phyloP scores from a whole-genome alignment of 2,797 vertebrate genomes.

The Gobionotothen gibberifrons region DNA sequence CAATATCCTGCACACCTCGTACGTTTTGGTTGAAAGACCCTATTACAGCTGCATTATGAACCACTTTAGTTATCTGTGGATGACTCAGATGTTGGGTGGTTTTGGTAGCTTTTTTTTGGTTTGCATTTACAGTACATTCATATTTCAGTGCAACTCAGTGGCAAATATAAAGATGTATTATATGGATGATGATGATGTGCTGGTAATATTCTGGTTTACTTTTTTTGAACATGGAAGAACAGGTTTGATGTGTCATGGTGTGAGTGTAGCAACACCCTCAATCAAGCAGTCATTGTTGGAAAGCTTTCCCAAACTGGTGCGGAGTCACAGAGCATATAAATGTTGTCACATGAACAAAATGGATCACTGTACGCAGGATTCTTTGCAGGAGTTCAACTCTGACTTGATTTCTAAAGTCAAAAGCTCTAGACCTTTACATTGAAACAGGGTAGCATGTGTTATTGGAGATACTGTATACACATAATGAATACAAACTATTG shows the following conservation, averaged over 20 bases:
- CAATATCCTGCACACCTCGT: neutral
- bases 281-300: neutral
- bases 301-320: neutral
- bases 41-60: neutral
- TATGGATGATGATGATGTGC: no score
- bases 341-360: neutral
- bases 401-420: neutral
- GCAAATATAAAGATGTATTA: neutral
- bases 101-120: neutral
- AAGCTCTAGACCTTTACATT: neutral
- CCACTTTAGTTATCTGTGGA: neutral
- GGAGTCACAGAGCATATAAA: neutral
- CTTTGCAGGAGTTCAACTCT: neutral
- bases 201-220: neutral
- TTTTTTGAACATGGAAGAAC: neutral
- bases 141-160: neutral
- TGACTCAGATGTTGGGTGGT: neutral
- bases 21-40: no score
- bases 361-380: slow-evolving; percentile 6
- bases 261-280: neutral
- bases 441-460: neutral
- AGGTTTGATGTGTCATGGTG: slow-evolving; percentile 8
- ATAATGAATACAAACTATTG: neutral
- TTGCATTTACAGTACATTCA: neutral
- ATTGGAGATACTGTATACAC: neutral